These are phyloP conservation scores for Struthio camelus DNA, from an alignment of 2,113 vertebrate species.

Conservation along the genomic window DNA sequence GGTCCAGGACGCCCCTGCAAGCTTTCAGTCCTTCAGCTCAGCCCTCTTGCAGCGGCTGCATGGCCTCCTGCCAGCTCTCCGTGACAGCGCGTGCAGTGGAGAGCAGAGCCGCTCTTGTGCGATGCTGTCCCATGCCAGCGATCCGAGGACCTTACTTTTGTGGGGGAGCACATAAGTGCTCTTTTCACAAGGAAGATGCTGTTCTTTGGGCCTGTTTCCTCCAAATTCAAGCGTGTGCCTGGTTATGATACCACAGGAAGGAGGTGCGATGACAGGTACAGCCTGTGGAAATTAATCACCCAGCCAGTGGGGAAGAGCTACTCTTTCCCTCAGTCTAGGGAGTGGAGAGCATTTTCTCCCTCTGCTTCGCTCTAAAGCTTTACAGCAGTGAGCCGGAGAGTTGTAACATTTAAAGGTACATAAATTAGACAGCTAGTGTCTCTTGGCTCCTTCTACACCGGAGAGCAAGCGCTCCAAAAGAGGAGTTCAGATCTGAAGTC, in stretches of 20 bases:
- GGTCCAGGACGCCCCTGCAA: not conserved
- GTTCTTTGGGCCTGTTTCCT: not conserved
- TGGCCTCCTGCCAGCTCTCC: not conserved
- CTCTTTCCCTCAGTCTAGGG: not conserved
- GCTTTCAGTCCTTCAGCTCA: not conserved
- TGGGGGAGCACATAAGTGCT: not conserved
- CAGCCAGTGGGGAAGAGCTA: not conserved
- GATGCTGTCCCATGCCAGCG: not conserved
- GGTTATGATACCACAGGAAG: not conserved
- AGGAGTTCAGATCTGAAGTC: not conserved
- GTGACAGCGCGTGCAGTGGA: accelerated
- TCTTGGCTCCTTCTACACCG: not conserved
- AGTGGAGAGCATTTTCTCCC: not conserved
- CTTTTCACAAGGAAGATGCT: not conserved
- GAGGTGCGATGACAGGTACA: not conserved
- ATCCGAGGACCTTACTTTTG: not conserved
- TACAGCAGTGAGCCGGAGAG: not conserved
- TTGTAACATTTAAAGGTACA: not conserved
- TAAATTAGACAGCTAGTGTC: not conserved
- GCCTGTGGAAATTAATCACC: not conserved
- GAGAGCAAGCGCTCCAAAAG: accelerated
- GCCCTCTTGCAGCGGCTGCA: not conserved
- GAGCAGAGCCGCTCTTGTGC: not conserved
- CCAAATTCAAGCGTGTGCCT: not conserved
- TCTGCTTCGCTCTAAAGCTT: not conserved